Base-by-base conservation (phyloP, 2,113 vertebrate genomes). In the Phylloscopus trochiloides region DNA sequence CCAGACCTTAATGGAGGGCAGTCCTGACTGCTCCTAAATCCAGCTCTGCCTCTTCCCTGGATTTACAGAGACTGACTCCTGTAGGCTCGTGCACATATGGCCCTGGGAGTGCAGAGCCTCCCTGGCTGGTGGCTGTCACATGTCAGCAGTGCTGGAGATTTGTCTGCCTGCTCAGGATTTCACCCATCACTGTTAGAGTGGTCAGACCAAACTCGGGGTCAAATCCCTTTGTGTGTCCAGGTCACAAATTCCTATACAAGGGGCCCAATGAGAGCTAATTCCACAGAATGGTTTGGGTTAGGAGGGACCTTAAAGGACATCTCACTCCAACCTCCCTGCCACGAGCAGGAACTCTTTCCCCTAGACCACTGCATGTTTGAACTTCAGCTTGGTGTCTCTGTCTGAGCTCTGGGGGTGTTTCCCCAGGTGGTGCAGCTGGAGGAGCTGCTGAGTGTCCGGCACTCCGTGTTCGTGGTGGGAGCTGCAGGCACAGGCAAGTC, bases 391-490 rank as follows among this genome's bases (percentile, higher is more conserved):
- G 84, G 7, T 31, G 1, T 3, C 14, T n/a, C 4, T 61, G 16
- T 47, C 11, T 76, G 18, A 79, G 66, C 40, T 38, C 15, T 42
- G 55, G 40, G 52, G 3, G 6, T 57, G 88, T 77, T 68, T 82
- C 65, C 26, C 13, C 90, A 99, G 99, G 99, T 99, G 94, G 98
- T 99, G 57, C 99, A 99, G 97, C 96, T 99, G 92, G 99, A 99
- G 96, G 99, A 99, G 96, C 97, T 99, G 48, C 96, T 99, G 93
- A 98, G 96, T 0, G 99, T 99, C 22, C 98, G 99, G 28, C 99
- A 99, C 97, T 99, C 99, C 0, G 99, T 99, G 93, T 99, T 99
- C 7, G 98, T 99, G 87, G 98, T 99, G 86, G 99, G 99, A 4
- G 98, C 98, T 0, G 98, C 99, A 0, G 99, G 99, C 29, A 99